These are phyloP conservation scores for Drosophila asahinai DNA, from an alignment of 1,140 invertebrate species.

Conservation along the genomic window DNA sequence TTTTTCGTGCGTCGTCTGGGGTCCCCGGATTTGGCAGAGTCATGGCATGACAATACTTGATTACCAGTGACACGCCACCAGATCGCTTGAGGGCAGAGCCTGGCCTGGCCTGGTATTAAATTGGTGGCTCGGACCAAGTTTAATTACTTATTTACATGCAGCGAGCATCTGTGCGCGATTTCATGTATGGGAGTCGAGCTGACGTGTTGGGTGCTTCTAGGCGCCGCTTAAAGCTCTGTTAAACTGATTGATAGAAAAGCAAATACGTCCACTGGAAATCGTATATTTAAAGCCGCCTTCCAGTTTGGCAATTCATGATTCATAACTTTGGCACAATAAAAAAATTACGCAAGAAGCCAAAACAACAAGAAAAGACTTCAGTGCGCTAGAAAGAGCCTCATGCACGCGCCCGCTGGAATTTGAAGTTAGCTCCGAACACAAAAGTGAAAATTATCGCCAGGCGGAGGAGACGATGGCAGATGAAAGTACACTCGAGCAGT, in stretches of 20 bases:
- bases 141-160: constrained; percentile 82
- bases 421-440: constrained; percentile 45
- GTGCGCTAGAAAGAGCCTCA: constrained; percentile 37
- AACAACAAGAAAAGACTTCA: constrained; percentile 4
- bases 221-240: constrained; percentile 35
- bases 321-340: constrained; percentile 16
- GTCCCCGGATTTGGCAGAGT: constrained; percentile 48
- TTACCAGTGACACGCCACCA: constrained; percentile 65
- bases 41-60: constrained; percentile 81
- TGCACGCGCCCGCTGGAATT: constrained; percentile 49
- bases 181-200: neutral
- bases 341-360: constrained; percentile 15
- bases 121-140: constrained; percentile 58
- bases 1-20: constrained; percentile 7
- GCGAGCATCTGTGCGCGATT: constrained; percentile 56
- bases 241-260: neutral
- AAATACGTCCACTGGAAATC: neutral
- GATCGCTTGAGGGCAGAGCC: constrained; percentile 11
- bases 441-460: constrained; percentile 79
- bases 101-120: constrained; percentile 36
- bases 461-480: constrained; percentile 11
- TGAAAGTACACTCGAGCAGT: constrained; percentile 44
- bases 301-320: constrained; percentile 13
- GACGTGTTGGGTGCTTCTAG: constrained; percentile 64
- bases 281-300: constrained; percentile 3